Base-by-base conservation (phyloP, 2,888 invertebrate genomes). In the Oxyteleia sp. region DNA sequence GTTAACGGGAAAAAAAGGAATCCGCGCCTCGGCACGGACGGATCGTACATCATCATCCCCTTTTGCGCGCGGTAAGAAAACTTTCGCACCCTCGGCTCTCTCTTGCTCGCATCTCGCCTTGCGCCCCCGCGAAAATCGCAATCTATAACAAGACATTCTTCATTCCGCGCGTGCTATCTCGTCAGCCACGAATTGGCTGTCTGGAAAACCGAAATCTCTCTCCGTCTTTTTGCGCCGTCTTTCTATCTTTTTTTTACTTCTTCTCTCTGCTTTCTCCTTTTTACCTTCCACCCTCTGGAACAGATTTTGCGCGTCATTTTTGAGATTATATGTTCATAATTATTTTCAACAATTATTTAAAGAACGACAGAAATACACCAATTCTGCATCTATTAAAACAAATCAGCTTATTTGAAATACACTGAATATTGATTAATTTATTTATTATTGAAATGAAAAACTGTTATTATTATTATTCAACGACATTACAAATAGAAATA, bases 1-100 rank as follows among this genome's bases (percentile, higher is more conserved):
- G 47, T 63, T 88, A 88, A 13, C 7, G 15, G 8, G 15, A 8
- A 87, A 90, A 88, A 89, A 88, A 90, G 87, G 87, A 91, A 90
- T 90, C 88, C 89, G 87, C 79, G 88, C 85, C 87, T 84, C 88
- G 87, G 82, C 90, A 89, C 88, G 88, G 87, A 89, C 87, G 84
- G 88, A 91, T 90, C 90, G 87, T 90, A 90, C 90, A 90, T 91
- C 91, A 91, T 90, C 88, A 68, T 80, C 45, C 43, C 20, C 29
- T 63, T 57, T 64, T 11, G 16, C 41, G 20, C 18, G 26, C 38
- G 13, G 47, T n/a, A 57, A 57, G 71, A 64, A 68, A 69, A 79
- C 63, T 59, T 80, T 72, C 38, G 45, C 72, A 68, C 72, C 68
- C 61, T 71, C 47, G 63, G n/a, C n/a, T n/a, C n/a, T n/a, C 49